These are phyloP conservation scores for Aurelia aurita DNA, from an alignment of 30 jellyfish, hydroid and myxozoan species.

Conservation along the genomic window DNA sequence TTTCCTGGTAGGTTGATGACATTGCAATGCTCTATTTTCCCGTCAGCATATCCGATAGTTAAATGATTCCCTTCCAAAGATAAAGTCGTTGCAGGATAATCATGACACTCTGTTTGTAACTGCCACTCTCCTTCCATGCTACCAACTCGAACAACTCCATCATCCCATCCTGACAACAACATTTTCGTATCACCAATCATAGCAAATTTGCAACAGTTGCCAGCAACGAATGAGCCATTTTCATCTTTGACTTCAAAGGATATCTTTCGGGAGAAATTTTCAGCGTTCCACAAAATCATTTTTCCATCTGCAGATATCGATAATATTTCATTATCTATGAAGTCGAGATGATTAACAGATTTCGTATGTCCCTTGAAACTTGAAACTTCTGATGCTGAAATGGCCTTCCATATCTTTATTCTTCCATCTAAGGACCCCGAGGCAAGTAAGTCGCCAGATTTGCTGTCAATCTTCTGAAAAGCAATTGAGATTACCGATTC, in stretches of 20 bases:
- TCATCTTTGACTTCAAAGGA: constrained; percentile 3
- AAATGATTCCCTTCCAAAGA: background rate
- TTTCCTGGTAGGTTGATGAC: background rate
- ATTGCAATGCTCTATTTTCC: background rate
- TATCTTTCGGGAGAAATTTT: background rate
- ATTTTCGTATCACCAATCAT: background rate
- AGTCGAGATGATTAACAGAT: constrained; percentile 20
- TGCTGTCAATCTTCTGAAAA: constrained; percentile 2
- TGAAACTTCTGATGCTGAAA: constrained; percentile 7
- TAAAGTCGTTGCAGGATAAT: constrained; percentile 34
- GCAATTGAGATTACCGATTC: constrained; percentile 32
- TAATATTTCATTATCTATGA: constrained; percentile 9
- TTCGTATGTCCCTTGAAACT: constrained; percentile 31
- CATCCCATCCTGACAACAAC: constrained; percentile 58
- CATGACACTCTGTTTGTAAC: background rate
- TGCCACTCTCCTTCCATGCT: constrained; percentile 22
- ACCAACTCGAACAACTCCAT: constrained; percentile 38
- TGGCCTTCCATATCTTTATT: constrained; percentile 11
- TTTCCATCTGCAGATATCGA: constrained; percentile 47
- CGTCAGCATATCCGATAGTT: constrained; percentile 33
- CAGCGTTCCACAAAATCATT: constrained; percentile 32
- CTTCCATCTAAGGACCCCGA: constrained; percentile 50
- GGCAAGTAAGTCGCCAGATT: constrained; percentile 5
- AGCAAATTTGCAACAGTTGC: constrained; percentile 20
- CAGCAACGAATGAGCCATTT: constrained; percentile 6